phyloP scores from a whole-genome alignment of 1,140 invertebrate species.

The Diploscapter pachys region DNA sequence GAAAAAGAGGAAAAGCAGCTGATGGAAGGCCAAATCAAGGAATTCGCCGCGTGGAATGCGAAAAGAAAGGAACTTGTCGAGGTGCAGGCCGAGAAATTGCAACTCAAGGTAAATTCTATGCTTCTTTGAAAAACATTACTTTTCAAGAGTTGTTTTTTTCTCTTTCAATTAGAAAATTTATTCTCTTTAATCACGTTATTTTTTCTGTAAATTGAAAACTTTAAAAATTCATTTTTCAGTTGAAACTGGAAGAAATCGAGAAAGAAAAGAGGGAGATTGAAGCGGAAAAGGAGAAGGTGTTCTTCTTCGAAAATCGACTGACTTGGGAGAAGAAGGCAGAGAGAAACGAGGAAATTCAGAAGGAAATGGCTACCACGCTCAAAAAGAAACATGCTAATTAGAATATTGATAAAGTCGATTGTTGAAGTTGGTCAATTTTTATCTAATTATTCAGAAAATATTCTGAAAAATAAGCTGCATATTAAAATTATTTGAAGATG shows the following conservation, averaged over 20 bases:
- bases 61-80: constrained; percentile 41
- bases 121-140: not conserved
- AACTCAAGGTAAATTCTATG: constrained; percentile 11
- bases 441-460: not conserved
- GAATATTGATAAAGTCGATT: not conserved
- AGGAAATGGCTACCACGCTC: constrained; percentile 15
- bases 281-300: constrained; percentile 43
- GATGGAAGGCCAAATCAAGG: constrained; percentile 28
- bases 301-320: constrained; percentile 55
- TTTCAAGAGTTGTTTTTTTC: too few species aligned
- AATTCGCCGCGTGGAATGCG: constrained; percentile 46
- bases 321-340: constrained; percentile 49
- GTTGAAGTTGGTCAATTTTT: not conserved
- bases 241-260: constrained; percentile 44
- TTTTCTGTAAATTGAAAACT: not conserved
- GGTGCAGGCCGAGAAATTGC: constrained; percentile 38
- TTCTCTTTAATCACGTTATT: not conserved
- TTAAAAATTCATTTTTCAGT: constrained; percentile 7
- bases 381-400: constrained; percentile 13
- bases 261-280: constrained; percentile 32
- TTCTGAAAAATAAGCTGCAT: not conserved
- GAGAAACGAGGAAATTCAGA: constrained; percentile 34
- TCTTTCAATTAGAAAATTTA: too few species aligned
- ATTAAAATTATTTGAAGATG: not conserved
- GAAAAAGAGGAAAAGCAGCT: constrained; percentile 31